Conservation (phyloP, 2,888 invertebrate genomes). For the Clostera curtula region DNA sequence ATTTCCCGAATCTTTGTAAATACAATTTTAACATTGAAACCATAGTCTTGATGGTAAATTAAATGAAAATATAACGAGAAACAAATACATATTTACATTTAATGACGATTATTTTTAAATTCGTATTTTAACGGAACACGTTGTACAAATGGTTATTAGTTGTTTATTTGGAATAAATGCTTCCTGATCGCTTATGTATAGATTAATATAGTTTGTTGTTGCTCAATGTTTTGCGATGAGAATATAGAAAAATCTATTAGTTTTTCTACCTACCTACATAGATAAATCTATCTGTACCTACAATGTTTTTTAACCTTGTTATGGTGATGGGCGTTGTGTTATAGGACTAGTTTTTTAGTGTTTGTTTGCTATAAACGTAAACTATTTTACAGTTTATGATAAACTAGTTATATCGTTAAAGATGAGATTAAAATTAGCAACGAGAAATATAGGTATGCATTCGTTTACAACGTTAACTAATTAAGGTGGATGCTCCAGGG, state of each 20-base stretch:
- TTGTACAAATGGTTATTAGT: constrained; percentile 22
- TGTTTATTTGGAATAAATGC: constrained; percentile 22
- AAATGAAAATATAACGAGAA: constrained; percentile 10
- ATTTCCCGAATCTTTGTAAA: too few species aligned
- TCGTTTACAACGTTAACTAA: too few species aligned
- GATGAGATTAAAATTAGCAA: too few species aligned
- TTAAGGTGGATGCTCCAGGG: too few species aligned
- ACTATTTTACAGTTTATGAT: too few species aligned
- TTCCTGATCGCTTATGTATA: constrained; percentile 43
- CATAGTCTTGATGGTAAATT: constrained; percentile 14
- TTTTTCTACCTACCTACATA: constrained; percentile 42
- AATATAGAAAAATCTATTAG: constrained; percentile 25
- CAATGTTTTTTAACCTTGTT: too few species aligned
- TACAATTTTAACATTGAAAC: constrained; percentile 21
- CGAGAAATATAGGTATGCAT: too few species aligned
- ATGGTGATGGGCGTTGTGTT: too few species aligned
- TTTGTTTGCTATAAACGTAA: too few species aligned
- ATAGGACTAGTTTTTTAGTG: too few species aligned
- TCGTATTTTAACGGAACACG: constrained; percentile 38
- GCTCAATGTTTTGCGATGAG: constrained; percentile 58
- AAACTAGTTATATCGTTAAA: too few species aligned
- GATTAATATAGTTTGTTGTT: constrained; percentile 42
- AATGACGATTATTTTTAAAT: constrained; percentile 27
- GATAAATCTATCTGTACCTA: too few species aligned
- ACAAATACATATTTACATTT: constrained; percentile 1